Base-by-base conservation (phyloP, 1,140 invertebrate species). In the Musca domestica region DNA sequence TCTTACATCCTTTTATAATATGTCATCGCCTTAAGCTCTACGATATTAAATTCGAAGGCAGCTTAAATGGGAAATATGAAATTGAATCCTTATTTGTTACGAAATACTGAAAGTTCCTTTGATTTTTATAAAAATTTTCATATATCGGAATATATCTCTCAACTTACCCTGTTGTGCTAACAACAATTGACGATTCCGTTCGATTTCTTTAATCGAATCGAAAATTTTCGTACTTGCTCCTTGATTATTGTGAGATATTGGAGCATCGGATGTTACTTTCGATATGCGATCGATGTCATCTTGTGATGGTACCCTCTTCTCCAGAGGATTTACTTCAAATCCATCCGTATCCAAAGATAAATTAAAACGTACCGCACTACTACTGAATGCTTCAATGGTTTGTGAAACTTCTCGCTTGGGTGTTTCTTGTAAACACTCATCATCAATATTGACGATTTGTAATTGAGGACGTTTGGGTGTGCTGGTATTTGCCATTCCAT, bases 261-360 rank as follows among this genome's bases (percentile, higher is more conserved):
- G 92, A 17, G 92, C 90, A 76, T 90, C 89, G n/a, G 88, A 89
- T 15, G 91, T 93, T 51, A 94, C 90, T 81, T 91, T 91, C 14
- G 91, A 93, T 76, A 94, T 95, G 73, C 91, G 87, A 76, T 94
- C 92, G 61, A 94, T 90, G 81, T 95, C 92, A 74, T 94, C 92
- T 80, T 93, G 90, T 51, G 91, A 91, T 1, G 90, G 89, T 12
- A 89, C 74, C 20, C 80, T 74, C n/a, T 72, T 71, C 65, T 81
- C 80, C 46, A 81, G 81, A 1, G 84, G 83, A 76, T 86, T 86
- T 54, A 85, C 85, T 67, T 85, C 85, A 15, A 78, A 79, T 69
- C 83, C 82, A 69, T 86, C 85, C 68, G 74, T 76, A 7, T 74
- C 76, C 48, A 81, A 71, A 17, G 80, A 80, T 17, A 81, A 67